These are phyloP conservation scores for Parnassius glacialis DNA, from an alignment of 2,888 invertebrate genomes.

Conservation along the genomic window DNA sequence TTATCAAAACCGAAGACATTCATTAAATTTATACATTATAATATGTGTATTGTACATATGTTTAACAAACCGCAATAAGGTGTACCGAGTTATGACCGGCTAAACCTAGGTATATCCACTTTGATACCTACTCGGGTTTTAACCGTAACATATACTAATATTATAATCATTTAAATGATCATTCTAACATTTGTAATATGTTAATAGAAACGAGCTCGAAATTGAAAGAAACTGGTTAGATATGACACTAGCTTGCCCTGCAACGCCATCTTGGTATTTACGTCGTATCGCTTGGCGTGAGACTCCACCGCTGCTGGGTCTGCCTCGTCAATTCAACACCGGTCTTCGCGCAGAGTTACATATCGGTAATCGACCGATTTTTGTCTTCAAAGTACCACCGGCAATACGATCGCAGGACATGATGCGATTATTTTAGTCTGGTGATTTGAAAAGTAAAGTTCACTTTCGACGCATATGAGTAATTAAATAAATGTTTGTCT, in stretches of 20 bases:
- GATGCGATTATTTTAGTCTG: slow-evolving; percentile 35
- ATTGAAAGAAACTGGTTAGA: slow-evolving; percentile 50
- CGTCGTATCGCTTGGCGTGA: slow-evolving; percentile 66
- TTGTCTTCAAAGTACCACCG: slow-evolving; percentile 50
- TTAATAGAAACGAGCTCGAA: slow-evolving; percentile 41
- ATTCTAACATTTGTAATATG: not conserved
- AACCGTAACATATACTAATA: too few relatives aligned
- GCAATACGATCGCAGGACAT: slow-evolving; percentile 39
- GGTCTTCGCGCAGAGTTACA: slow-evolving; percentile 53
- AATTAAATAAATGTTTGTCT: not conserved
- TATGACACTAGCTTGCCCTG: slow-evolving; percentile 51
- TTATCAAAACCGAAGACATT: too few relatives aligned
- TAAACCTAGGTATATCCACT: too few relatives aligned
- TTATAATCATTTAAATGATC: too few relatives aligned
- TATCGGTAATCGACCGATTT: slow-evolving; percentile 51
- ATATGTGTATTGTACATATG: too few relatives aligned
- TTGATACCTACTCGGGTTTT: too few relatives aligned
- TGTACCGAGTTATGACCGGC: too few relatives aligned
- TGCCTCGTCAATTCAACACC: slow-evolving; percentile 51
- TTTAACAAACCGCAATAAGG: too few relatives aligned
- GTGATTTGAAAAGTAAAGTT: not conserved
- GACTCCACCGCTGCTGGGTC: slow-evolving; percentile 44
- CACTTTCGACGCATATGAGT: not conserved
- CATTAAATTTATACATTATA: too few relatives aligned
- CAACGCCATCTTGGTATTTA: slow-evolving; percentile 65